Evolutionary conservation across 2,888 invertebrate genomes (phyloP).

Genomic region (Cantharis flavilabris): DNA sequence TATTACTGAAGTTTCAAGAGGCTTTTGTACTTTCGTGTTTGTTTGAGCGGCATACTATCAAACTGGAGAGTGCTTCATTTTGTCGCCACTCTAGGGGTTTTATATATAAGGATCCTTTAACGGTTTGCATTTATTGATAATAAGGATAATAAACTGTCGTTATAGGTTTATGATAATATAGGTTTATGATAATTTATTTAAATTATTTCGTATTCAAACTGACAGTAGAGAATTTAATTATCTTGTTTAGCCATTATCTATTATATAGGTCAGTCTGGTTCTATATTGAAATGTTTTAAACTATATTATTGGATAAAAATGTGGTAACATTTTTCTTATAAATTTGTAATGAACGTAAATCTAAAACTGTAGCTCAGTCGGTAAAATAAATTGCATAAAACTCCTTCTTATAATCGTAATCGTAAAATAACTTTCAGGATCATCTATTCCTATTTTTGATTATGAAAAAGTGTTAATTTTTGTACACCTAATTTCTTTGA

Average conservation of each 20-base stretch:
- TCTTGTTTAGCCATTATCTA: not conserved
- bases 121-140: constrained; percentile 10
- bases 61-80: constrained; percentile 12
- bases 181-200: not conserved
- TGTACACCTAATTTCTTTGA: no score
- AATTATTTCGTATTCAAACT: not conserved
- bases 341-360: no score
- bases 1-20: constrained; percentile 20
- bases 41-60: constrained; percentile 11
- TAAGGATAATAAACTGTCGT: not conserved
- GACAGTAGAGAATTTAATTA: not conserved
- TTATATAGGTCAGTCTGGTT: not conserved
- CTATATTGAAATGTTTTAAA: not conserved
- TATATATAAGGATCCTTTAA: constrained; percentile 9
- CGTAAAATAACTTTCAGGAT: no score
- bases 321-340: no score
- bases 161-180: not conserved
- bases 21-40: constrained; percentile 20
- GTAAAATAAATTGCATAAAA: no score
- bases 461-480: no score
- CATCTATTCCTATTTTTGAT: no score
- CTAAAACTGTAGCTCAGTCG: no score
- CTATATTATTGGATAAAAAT: no score
- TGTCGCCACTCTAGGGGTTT: constrained; percentile 7
- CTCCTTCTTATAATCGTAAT: no score